These are phyloP conservation scores for Siniperca obscura DNA, from an alignment of 2,797 vertebrate genomes.

Conservation along the genomic window DNA sequence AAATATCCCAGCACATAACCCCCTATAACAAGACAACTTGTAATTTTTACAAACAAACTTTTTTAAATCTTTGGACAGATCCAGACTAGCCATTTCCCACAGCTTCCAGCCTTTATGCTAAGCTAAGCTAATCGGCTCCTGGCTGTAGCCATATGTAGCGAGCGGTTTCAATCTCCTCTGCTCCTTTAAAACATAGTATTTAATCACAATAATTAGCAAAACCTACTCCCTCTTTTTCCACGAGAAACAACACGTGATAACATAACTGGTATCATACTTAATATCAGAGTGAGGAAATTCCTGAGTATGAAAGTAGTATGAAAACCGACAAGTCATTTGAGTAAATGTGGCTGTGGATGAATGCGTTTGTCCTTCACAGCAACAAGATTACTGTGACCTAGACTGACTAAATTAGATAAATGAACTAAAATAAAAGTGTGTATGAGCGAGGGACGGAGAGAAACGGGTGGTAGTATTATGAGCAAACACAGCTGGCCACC, in stretches of 20 bases:
- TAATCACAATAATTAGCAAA: neutral
- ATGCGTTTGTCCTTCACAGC: neutral
- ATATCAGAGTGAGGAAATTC: neutral
- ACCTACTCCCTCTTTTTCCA: neutral
- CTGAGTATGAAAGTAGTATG: neutral
- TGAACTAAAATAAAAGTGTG: conserved; percentile 1
- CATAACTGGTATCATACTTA: neutral
- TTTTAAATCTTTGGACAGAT: neutral
- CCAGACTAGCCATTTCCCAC: neutral
- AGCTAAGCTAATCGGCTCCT: neutral
- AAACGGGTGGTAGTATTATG: conserved; percentile 10
- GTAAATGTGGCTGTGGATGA: conserved; percentile 3
- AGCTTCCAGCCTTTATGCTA: neutral
- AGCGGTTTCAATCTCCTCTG: neutral
- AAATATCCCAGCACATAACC: neutral
- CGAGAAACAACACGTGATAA: neutral
- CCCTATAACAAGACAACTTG: too few species aligned
- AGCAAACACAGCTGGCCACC: conserved; percentile 79
- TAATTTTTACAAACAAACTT: too few species aligned
- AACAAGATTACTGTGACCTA: neutral
- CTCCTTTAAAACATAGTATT: neutral
- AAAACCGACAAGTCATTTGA: neutral
- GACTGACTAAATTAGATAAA: conserved; percentile 21
- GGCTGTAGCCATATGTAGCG: neutral
- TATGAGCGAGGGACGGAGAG: neutral